Evolutionary conservation across 2,797 vertebrate genomes (phyloP), one percentile per base, ranked within the genome.

Genomic region (Falco novaeseelandiae): DNA sequence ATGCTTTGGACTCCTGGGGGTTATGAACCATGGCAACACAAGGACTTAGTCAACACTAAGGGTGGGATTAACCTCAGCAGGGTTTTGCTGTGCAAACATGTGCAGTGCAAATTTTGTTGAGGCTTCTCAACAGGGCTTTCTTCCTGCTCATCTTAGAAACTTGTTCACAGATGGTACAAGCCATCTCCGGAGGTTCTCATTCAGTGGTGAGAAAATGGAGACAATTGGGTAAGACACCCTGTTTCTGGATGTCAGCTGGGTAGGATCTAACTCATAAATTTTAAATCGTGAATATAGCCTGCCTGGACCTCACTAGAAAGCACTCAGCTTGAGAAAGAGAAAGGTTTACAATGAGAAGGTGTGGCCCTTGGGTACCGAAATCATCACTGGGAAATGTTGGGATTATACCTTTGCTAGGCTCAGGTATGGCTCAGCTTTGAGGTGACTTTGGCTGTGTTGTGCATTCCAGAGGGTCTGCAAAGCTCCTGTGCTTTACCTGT

Each of bases 21-120:
- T 9, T 83, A 29, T 20, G 4, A 70, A 25, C 19, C 4, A 0
- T 21, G 40, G 8, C 20, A 69, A 44, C 0, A 27, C 4, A 7
- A 85, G 12, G 18, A 62, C 7, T 40, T 55, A 55, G 8, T 29
- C 10, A 73, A n/a, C 22, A 32, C 4, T 26, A 54, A 10, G 29
- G 6, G 3, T 34, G 12, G 6, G 27, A 61, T 51, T 71, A 44
- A 57, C 18, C 52, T 81, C 23, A 34, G 11, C 8, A 66, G 38
- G 5, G 11, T 20, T 91, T 90, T 83, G 23, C 23, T 66, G 17
- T 17, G n/a, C 40, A 57, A 83, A 70, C 0, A 9, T 8, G 0
- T 14, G 8, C 29, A 66, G 13, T 51, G 27, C 19, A 55, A 89
- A 65, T 12, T 67, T 26, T 19, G 1, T 32, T 0, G 4, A 84